A percentile compares a stretch with the other conserved stretches of the same genome.
Conservation (phyloP, 2,113 vertebrate species). For the Xiphophorus maculatus region DNA sequence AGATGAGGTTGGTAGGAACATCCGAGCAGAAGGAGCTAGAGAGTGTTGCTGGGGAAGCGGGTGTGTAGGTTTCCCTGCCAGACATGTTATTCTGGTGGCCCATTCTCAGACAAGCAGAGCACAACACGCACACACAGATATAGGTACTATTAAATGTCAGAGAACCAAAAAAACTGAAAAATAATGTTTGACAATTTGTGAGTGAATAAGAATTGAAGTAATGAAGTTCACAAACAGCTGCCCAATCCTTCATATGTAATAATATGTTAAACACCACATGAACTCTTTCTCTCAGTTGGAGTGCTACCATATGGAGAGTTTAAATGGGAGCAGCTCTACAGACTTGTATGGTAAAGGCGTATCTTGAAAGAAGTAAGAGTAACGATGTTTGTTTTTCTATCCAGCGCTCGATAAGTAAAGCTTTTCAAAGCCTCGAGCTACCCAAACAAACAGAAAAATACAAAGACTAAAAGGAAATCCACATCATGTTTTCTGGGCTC, state of each 20-base stretch:
- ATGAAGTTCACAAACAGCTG: background rate
- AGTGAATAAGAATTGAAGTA: background rate
- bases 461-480: background rate
- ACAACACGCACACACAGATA: too few relatives aligned
- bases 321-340: background rate
- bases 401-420: background rate
- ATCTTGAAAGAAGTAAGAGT: background rate
- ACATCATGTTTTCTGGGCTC: background rate
- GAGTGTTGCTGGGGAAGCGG: too few relatives aligned
- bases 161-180: too few relatives aligned
- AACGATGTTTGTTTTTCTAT: conserved; percentile 1
- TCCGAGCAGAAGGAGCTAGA: background rate
- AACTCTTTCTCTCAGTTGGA: background rate
- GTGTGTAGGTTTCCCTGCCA: background rate
- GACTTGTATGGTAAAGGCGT: background rate
- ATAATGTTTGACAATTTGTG: too few relatives aligned
- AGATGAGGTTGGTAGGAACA: background rate
- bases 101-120: too few relatives aligned
- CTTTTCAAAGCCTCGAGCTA: background rate
- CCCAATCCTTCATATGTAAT: background rate
- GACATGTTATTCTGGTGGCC: background rate
- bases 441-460: background rate
- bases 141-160: too few relatives aligned
- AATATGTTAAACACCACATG: background rate
- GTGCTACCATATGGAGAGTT: background rate